phyloP scores from a whole-genome alignment of 1,140 invertebrate genomes.

The Zaprionus kolodkinae region DNA sequence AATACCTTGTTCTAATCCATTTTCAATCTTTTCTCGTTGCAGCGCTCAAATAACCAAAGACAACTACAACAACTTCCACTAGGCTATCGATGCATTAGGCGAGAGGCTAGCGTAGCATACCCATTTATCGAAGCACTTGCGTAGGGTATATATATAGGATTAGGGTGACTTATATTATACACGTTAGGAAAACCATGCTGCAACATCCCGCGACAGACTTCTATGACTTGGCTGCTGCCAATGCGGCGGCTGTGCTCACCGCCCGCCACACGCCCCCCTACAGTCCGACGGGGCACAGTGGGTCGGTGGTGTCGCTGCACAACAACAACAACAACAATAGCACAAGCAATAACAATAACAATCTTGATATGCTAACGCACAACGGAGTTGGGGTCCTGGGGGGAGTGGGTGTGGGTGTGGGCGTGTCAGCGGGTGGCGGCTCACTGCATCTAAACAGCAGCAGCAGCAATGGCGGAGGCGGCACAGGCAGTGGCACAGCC shows the following conservation, averaged over 20 bases:
- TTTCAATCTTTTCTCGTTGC: neutral
- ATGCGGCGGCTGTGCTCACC: slow-evolving; percentile 77
- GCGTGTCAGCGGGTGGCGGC: slow-evolving; percentile 41
- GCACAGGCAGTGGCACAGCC: slow-evolving; percentile 73
- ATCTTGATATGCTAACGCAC: slow-evolving; percentile 78
- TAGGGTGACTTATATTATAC: neutral
- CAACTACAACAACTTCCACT: slow-evolving; percentile 24
- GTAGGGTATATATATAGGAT: neutral
- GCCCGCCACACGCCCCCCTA: slow-evolving; percentile 78
- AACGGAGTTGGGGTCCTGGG: slow-evolving; percentile 50
- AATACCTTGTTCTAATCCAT: neutral
- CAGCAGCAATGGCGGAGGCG: slow-evolving; percentile 51
- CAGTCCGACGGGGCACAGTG: slow-evolving; percentile 73
- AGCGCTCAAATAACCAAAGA: slow-evolving; percentile 77
- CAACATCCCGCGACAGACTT: slow-evolving; percentile 84
- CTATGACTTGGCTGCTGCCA: slow-evolving; percentile 80
- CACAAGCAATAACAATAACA: slow-evolving; percentile 68
- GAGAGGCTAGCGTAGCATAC: neutral
- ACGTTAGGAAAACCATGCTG: slow-evolving; percentile 60
- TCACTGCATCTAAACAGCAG: slow-evolving; percentile 58
- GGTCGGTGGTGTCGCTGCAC: slow-evolving; percentile 66
- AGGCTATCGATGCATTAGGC: slow-evolving; percentile 31
- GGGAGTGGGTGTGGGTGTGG: slow-evolving; percentile 29
- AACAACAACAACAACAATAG: slow-evolving; percentile 66
- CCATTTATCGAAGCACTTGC: neutral